A percentile compares a stretch with the other conserved stretches of the same genome.
Conservation (phyloP, 1,140 invertebrate species). For the Euglossa dilemma region DNA sequence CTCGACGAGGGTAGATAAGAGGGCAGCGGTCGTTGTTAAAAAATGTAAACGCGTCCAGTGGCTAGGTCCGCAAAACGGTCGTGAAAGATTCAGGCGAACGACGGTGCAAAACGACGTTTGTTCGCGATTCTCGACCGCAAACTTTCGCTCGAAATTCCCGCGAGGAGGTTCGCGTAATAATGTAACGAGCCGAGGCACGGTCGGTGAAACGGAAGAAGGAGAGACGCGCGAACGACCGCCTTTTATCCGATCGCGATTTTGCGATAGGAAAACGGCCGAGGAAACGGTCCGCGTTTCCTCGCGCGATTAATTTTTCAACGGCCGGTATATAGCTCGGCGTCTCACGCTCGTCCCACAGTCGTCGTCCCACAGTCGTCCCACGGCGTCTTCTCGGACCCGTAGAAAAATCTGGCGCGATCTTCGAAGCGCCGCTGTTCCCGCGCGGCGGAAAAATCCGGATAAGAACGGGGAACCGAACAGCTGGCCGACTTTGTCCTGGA, state of each 20-base stretch:
- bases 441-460: too few species aligned
- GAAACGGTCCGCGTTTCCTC: too few species aligned
- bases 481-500: too few species aligned
- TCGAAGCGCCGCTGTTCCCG: too few species aligned
- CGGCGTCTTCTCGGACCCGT: too few species aligned
- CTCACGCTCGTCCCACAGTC: too few species aligned
- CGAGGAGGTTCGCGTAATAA: constrained; percentile 55
- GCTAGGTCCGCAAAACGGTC: constrained; percentile 51
- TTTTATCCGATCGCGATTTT: constrained; percentile 23
- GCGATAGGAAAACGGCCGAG: neutral
- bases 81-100: constrained; percentile 71
- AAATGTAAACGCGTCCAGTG: constrained; percentile 67
- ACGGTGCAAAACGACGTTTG: constrained; percentile 64
- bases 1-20: neutral
- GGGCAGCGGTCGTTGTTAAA: constrained; percentile 59
- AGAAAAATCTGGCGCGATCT: too few species aligned
- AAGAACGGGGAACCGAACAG: too few species aligned
- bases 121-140: constrained; percentile 42
- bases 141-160: constrained; percentile 52
- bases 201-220: neutral
- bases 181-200: constrained; percentile 40
- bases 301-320: constrained; percentile 27
- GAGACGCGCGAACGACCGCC: neutral
- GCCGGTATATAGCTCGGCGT: too few species aligned
- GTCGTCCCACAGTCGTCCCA: too few species aligned